Evolutionary conservation across 2,888 invertebrate genomes (phyloP).

Genomic region (Choristoneura rosaceana): DNA sequence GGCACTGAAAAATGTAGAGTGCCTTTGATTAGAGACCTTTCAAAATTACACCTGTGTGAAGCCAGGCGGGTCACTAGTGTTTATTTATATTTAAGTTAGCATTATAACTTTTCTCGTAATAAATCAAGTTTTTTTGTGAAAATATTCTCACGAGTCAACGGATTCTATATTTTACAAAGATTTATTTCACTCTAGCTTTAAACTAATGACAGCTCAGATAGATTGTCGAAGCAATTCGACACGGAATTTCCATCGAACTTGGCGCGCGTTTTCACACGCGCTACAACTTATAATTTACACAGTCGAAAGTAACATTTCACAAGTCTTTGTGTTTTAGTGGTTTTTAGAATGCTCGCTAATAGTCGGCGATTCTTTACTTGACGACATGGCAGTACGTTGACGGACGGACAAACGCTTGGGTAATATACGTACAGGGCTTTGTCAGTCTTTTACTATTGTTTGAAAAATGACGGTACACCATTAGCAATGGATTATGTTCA

Average conservation of each 20-base stretch:
- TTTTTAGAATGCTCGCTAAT: slow-evolving; percentile 29
- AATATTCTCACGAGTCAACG: no score
- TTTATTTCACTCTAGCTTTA: no score
- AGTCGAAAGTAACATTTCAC: slow-evolving; percentile 28
- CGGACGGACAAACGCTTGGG: slow-evolving; percentile 15
- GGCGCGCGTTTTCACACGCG: slow-evolving; percentile 10
- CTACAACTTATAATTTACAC: slow-evolving; percentile 2
- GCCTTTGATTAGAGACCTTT: no score
- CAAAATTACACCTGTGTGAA: no score
- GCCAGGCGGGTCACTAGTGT: no score
- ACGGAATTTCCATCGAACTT: background rate
- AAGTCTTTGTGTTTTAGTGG: slow-evolving; percentile 20
- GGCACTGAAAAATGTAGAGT: no score
- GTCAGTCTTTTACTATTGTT: slow-evolving; percentile 19
- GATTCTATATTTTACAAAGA: no score
- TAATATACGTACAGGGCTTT: slow-evolving; percentile 16
- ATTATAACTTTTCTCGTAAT: no score
- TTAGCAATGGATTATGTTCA: slow-evolving; percentile 30
- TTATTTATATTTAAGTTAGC: no score
- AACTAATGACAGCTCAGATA: no score
- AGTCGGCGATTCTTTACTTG: slow-evolving; percentile 21
- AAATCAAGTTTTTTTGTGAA: no score
- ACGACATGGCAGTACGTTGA: slow-evolving; percentile 8
- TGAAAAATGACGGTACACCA: slow-evolving; percentile 13
- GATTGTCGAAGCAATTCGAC: background rate